phyloP scores from a whole-genome alignment of 2,797 vertebrate genomes.

The Onychomys torridus region DNA sequence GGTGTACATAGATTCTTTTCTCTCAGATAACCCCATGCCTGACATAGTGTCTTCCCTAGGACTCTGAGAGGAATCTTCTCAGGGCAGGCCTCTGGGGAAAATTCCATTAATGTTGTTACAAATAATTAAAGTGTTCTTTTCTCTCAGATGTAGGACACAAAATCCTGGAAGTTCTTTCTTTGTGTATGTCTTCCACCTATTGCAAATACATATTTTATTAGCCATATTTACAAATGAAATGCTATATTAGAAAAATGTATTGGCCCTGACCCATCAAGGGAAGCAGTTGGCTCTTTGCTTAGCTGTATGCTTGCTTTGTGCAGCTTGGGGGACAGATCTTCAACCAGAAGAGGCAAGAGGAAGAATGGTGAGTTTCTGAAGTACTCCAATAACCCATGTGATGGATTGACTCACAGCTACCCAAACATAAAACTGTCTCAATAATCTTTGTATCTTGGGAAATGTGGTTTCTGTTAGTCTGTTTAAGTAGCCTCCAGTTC shows the following conservation, averaged over 20 bases:
- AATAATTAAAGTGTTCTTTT: constrained; percentile 52
- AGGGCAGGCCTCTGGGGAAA: too few species aligned
- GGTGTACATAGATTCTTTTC: too few species aligned
- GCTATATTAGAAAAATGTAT: constrained; percentile 28
- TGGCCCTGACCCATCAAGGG: constrained; percentile 2
- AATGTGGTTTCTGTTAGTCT: neutral
- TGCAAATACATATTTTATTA: constrained; percentile 21
- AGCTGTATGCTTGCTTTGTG: neutral
- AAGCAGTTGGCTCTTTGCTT: neutral
- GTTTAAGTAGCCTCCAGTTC: constrained; percentile 10
- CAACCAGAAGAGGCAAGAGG: constrained; percentile 2
- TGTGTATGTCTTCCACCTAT: neutral
- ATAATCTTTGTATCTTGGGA: constrained; percentile 32
- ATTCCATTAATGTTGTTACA: neutral
- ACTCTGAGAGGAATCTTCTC: too few species aligned
- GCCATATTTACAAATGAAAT: constrained; percentile 5
- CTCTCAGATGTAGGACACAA: neutral
- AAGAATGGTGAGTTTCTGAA: neutral
- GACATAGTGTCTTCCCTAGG: too few species aligned
- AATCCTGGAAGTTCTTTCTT: neutral
- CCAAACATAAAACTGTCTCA: constrained; percentile 27
- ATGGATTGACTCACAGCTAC: neutral
- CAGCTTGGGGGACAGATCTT: constrained; percentile 6
- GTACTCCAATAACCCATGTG: neutral
- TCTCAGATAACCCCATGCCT: too few species aligned